Evolutionary conservation across 2,888 invertebrate genomes (phyloP).

Genomic region (Melanargia galathea): DNA sequence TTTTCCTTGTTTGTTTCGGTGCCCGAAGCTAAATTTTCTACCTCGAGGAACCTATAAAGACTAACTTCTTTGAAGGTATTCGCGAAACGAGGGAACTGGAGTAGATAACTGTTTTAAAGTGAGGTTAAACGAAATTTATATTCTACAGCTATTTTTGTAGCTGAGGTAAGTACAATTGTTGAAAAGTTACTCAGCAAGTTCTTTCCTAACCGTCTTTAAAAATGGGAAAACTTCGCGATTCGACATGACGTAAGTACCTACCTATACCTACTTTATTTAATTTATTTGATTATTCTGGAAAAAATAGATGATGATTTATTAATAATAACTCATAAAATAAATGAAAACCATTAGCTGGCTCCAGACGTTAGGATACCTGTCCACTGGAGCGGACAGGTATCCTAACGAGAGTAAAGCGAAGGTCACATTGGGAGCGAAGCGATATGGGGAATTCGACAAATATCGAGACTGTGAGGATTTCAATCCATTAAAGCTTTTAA

Average conservation of each 20-base stretch:
- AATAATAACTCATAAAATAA: too few relatives aligned
- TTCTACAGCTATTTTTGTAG: conserved; percentile 19
- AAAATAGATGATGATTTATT: too few relatives aligned
- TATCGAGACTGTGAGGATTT: neutral
- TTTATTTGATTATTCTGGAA: neutral
- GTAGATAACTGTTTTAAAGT: conserved; percentile 34
- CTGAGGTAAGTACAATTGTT: conserved; percentile 11
- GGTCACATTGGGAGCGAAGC: too few relatives aligned
- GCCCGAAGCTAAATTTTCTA: conserved; percentile 47
- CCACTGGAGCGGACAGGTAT: too few relatives aligned
- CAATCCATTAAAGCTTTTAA: conserved; percentile 15
- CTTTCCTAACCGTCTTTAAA: neutral
- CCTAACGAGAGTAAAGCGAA: too few relatives aligned
- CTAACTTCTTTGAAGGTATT: conserved; percentile 51
- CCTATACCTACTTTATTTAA: neutral
- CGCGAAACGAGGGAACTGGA: conserved; percentile 39
- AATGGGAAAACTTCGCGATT: conserved; percentile 1
- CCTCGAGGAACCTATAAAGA: conserved; percentile 45
- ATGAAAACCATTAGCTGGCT: too few relatives aligned
- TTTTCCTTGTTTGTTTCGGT: conserved; percentile 52
- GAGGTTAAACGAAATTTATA: conserved; percentile 25
- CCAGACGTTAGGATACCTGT: too few relatives aligned
- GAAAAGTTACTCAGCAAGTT: conserved; percentile 7
- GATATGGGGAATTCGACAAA: too few relatives aligned
- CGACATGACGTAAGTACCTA: neutral